Conservation (phyloP, 2,113 vertebrate species). For the Sarotherodon lohbergeri region DNA sequence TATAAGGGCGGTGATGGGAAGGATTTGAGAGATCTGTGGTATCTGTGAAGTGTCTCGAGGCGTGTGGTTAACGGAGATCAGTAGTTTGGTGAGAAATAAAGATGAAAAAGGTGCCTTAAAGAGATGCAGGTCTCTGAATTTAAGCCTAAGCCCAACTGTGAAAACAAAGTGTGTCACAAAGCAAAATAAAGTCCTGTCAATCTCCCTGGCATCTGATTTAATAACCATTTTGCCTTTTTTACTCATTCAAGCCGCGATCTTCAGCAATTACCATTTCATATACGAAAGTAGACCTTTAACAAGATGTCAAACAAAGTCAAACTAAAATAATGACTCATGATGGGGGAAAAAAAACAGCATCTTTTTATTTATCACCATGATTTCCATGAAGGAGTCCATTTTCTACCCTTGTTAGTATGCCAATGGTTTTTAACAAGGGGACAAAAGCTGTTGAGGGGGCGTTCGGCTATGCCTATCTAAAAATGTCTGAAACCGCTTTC, state of each 20-base stretch:
- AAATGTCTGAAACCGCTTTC: constrained; percentile 39
- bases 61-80: constrained; percentile 9
- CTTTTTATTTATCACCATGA: constrained; percentile 10
- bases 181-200: neutral
- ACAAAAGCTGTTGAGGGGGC: constrained; percentile 26
- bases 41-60: neutral
- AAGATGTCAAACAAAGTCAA: constrained; percentile 9
- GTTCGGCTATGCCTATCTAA: constrained; percentile 24
- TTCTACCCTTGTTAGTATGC: constrained; percentile 33
- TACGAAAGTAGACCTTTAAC: neutral
- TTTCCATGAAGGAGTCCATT: constrained; percentile 1
- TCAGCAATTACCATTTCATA: neutral
- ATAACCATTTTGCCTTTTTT: neutral
- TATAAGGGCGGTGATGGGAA: constrained; percentile 11
- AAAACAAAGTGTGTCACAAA: neutral
- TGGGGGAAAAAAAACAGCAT: neutral
- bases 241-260: neutral
- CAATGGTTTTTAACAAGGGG: constrained; percentile 22
- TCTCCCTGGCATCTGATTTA: neutral
- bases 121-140: neutral
- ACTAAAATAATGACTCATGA: neutral
- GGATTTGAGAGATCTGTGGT: constrained; percentile 19
- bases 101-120: constrained; percentile 23
- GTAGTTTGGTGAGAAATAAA: neutral
- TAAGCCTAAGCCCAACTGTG: neutral